Evolutionary conservation across 2,113 vertebrate genomes (phyloP).

Genomic region (Podiceps cristatus): DNA sequence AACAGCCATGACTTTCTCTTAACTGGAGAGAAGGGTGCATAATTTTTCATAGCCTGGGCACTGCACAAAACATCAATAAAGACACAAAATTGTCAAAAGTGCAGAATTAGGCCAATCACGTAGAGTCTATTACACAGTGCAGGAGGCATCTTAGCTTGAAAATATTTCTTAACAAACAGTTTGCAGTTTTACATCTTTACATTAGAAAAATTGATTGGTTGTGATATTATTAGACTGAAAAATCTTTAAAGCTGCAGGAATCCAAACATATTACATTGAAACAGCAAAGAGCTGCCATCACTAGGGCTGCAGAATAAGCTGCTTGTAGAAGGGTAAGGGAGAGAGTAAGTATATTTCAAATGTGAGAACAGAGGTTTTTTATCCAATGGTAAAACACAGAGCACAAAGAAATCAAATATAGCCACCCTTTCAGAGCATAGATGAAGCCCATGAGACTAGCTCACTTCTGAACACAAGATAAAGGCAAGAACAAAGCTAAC

Average conservation of each 20-base stretch:
- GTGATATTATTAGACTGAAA: slow-evolving; percentile 22
- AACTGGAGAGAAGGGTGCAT: not conserved
- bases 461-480: not conserved
- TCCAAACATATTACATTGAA: not conserved
- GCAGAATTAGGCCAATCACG: not conserved
- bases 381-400: not conserved
- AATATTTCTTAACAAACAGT: not conserved
- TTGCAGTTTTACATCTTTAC: not conserved
- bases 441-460: not conserved
- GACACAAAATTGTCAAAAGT: not conserved
- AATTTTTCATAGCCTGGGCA: not conserved
- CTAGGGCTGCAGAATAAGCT: not conserved
- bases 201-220: slow-evolving; percentile 11
- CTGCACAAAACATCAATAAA: not conserved
- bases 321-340: not conserved
- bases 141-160: not conserved
- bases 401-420: not conserved
- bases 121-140: not conserved
- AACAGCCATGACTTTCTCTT: not conserved
- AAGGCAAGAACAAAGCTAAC: not conserved
- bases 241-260: slow-evolving; percentile 24
- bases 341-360: not conserved
- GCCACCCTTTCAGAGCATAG: not conserved
- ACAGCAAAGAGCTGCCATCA: not conserved
- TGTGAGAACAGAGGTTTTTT: not conserved